phyloP scores from a whole-genome alignment of 2,797 vertebrate genomes.

The Melanotaenia maccullochi region DNA sequence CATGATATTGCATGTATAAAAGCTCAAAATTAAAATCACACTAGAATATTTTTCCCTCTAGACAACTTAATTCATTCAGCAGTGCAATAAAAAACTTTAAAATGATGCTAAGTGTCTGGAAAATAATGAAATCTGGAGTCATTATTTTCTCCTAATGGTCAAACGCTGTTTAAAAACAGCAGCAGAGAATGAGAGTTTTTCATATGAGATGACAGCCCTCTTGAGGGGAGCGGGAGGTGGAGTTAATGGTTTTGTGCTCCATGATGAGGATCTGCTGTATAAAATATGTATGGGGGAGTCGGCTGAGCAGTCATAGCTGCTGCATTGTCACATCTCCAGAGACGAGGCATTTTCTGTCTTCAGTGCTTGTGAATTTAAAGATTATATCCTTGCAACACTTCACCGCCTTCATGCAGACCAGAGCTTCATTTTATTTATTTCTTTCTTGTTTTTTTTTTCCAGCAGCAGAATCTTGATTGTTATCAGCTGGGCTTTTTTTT shows the following conservation, averaged over 20 bases:
- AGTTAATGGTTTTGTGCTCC: conserved; percentile 54
- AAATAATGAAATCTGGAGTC: conserved; percentile 21
- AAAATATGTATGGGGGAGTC: conserved; percentile 71
- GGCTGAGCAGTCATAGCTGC: conserved; percentile 42
- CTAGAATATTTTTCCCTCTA: conserved; percentile 6
- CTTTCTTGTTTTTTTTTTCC: no score
- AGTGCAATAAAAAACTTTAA: background rate
- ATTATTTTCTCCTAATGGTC: conserved; percentile 31
- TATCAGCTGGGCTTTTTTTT: background rate
- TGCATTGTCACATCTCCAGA: conserved; percentile 39
- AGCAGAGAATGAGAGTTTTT: conserved; percentile 38
- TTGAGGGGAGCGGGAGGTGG: conserved; percentile 37
- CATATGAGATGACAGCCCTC: conserved; percentile 46
- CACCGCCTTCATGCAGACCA: background rate
- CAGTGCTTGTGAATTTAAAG: conserved; percentile 29
- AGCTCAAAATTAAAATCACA: conserved; percentile 29
- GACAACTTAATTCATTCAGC: conserved; percentile 4
- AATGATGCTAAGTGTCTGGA: conserved; percentile 1
- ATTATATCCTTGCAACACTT: background rate
- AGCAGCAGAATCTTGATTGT: background rate
- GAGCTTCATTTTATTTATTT: background rate
- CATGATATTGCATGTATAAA: conserved; percentile 11
- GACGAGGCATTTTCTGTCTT: conserved; percentile 29
- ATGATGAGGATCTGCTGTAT: conserved; percentile 60
- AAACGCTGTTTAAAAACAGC: conserved; percentile 3